Evolutionary conservation across 2,888 invertebrate genomes (phyloP), one percentile per base, ranked within the genome.

Genomic region (Tachina fera): DNA sequence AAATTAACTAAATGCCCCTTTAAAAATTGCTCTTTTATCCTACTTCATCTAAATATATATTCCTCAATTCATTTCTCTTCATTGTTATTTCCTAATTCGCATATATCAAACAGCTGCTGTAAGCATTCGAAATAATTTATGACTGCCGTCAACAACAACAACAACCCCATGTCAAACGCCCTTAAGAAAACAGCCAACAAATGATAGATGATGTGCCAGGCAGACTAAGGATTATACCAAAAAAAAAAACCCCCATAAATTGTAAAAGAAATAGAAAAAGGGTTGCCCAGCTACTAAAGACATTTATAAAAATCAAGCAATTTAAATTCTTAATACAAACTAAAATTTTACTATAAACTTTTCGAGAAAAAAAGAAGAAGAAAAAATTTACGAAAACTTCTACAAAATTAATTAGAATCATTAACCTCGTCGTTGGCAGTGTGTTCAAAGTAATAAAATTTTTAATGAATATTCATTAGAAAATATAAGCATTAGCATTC

Each of bases 71-170:
- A 41, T 63, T 65, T 51, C 9, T 22, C 43, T 75, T 75, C 43
- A 76, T 60, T 47, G n/a, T 74, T 60, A 31, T 68, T 72, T 53
- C 51, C 47, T 76, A 84, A 76, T 71, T 79, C 75, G 56, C 79
- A 79, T 84, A 71, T 58, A 84, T 80, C 58, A 84, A 71, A 31
- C 84, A 75, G 84, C 71, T 80, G 80, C 84, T 84, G 60, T 47
- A 61, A 80, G 71, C 84, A 84, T 41, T 49, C 65, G 22, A 76
- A 79, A 80, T 80, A 84, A 83, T 79, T 84, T 84, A 84, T 80
- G 75, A 76, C 84, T 71, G 75, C 70, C 84, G 76, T 84, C 80
- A 84, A 76, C 79, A 80, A 31, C 31, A 31, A 31, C 31, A 31
- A 60, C 83, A 58, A 71, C 79, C 56, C 53, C 74, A 74, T 75